A percentile compares a stretch with the other conserved stretches of the same genome.
phyloP scores from a whole-genome alignment of 1,140 invertebrate genomes.

The Lucilia sericata region DNA sequence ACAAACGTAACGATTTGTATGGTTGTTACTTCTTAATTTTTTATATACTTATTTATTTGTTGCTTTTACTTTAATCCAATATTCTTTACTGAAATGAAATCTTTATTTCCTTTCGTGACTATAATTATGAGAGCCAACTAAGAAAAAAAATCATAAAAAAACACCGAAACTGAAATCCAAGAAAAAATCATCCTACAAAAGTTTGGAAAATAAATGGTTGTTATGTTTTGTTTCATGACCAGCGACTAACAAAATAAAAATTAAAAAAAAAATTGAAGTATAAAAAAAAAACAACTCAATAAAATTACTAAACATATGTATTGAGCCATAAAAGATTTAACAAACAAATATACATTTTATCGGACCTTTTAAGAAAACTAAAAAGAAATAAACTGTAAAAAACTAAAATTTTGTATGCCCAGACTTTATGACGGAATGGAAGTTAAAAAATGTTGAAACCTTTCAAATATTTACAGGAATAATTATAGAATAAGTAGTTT shows the following conservation, averaged over 20 bases:
- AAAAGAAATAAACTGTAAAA: no score
- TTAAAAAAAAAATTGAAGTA: not conserved
- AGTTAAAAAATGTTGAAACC: no score
- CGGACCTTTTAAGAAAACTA: no score
- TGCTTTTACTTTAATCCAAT: constrained; percentile 57
- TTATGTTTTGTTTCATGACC: constrained; percentile 35
- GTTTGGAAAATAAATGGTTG: constrained; percentile 32
- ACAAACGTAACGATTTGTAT: not conserved
- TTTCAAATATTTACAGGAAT: no score
- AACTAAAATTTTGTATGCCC: no score
- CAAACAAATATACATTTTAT: no score
- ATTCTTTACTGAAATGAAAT: constrained; percentile 62
- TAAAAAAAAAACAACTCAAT: not conserved
- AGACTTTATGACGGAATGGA: no score
- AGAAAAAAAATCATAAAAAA: not conserved
- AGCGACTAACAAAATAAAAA: constrained; percentile 18
- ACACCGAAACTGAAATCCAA: not conserved
- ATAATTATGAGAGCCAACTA: constrained; percentile 60
- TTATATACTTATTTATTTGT: not conserved
- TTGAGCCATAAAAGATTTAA: no score
- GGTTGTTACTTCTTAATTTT: not conserved
- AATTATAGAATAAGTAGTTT: no score
- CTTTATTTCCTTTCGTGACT: constrained; percentile 67
- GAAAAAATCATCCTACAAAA: not conserved
- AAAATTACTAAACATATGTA: no score